Conservation (phyloP, 2,888 invertebrate species). For the Selenia dentaria region DNA sequence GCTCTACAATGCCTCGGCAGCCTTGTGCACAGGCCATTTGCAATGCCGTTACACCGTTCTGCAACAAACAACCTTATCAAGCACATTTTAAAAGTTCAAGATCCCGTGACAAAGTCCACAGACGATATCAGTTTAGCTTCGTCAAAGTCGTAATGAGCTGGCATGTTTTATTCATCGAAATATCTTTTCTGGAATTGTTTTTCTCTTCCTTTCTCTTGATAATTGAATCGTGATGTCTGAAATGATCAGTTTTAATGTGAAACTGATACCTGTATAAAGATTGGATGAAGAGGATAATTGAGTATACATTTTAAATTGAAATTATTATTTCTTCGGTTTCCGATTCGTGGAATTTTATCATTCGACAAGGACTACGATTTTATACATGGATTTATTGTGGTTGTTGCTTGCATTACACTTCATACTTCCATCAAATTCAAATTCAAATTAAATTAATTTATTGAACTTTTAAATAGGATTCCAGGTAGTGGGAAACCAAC, state of each 20-base stretch:
- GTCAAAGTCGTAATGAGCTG: constrained; percentile 27
- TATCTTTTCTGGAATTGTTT: constrained; percentile 34
- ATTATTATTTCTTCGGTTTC: no score
- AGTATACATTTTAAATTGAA: no score
- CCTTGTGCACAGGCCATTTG: constrained; percentile 89
- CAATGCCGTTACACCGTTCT: constrained; percentile 88
- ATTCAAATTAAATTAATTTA: no score
- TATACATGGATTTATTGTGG: no score
- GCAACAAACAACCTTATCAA: constrained; percentile 29
- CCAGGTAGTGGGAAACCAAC: no score
- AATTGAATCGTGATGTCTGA: constrained; percentile 12
- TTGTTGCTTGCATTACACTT: no score
- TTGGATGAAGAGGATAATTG: background rate
- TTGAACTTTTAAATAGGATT: no score
- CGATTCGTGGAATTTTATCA: no score
- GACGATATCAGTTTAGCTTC: constrained; percentile 22
- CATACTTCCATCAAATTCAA: no score
- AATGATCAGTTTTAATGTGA: constrained; percentile 2
- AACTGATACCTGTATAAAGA: background rate
- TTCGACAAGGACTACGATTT: no score
- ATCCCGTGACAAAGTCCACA: constrained; percentile 1
- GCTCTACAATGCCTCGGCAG: constrained; percentile 88
- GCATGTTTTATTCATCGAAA: constrained; percentile 40
- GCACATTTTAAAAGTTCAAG: background rate
- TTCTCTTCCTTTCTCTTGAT: constrained; percentile 9